These are phyloP conservation scores for Centropristis striata DNA, from an alignment of 2,113 vertebrate genomes.

Conservation along the genomic window DNA sequence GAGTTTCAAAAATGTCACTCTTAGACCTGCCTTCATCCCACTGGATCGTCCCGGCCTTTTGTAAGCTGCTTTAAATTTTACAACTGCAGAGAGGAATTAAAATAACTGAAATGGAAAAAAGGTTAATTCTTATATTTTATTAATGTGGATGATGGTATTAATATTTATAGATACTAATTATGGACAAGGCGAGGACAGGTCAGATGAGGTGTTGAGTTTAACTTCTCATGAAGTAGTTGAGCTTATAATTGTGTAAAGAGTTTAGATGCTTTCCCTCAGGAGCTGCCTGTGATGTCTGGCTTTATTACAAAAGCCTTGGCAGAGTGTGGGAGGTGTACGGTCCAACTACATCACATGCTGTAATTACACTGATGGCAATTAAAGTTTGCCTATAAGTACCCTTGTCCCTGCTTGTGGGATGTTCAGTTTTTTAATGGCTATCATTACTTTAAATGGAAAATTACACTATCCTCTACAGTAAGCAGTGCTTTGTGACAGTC, in stretches of 20 bases:
- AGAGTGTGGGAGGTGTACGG: slow-evolving; percentile 38
- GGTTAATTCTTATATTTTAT: slow-evolving; percentile 31
- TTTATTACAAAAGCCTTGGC: slow-evolving; percentile 48
- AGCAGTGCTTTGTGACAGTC: slow-evolving; percentile 24
- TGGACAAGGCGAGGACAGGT: background rate
- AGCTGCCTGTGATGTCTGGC: slow-evolving; percentile 33
- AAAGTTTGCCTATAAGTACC: slow-evolving; percentile 35
- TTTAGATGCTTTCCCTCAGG: slow-evolving; percentile 16
- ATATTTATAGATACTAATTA: slow-evolving; percentile 35
- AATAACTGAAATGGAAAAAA: background rate
- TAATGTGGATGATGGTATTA: slow-evolving; percentile 22
- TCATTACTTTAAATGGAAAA: slow-evolving; percentile 52
- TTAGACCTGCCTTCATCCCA: background rate
- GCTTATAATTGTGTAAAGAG: slow-evolving; percentile 1
- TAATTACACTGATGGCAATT: slow-evolving; percentile 57
- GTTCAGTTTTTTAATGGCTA: slow-evolving; percentile 30
- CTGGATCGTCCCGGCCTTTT: slow-evolving; percentile 3
- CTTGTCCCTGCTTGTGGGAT: slow-evolving; percentile 34
- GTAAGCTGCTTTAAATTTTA: background rate
- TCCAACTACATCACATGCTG: slow-evolving; percentile 38
- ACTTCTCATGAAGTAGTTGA: slow-evolving; percentile 19
- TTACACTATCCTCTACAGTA: slow-evolving; percentile 2
- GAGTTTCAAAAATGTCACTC: background rate
- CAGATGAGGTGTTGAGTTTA: slow-evolving; percentile 29
- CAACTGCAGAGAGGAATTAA: slow-evolving; percentile 6